Base-by-base conservation (phyloP, 2,113 vertebrate genomes). In the Tragelaphus buxtoni region DNA sequence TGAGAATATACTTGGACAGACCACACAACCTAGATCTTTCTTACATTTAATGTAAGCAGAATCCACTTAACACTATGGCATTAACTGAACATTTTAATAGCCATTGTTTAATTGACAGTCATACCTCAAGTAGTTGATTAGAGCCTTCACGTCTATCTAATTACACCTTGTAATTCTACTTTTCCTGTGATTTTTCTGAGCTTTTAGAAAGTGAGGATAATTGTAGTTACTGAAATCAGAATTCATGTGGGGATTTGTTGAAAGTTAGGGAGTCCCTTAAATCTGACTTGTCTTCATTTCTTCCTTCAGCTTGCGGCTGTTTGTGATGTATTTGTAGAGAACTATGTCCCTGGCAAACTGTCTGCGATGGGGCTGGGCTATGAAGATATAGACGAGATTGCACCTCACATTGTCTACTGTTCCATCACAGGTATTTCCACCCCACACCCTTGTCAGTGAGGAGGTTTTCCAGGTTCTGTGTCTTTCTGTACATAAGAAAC, bases 241-340 rank as follows among this genome's bases (percentile, higher is more conserved):
- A 85, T 88, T 92, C 96, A 32, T 30, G 5, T 94, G 35, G 72
- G 14, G 61, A 91, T 91, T 89, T 90, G 61, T 88, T 77, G 55
- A 81, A 82, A 63, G 84, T 93, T 83, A 93, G 30, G 11, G 88
- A 97, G 47, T 76, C 82, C 17, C 83, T 94, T 95, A 95, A 88
- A 56, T 95, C 56, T 98, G 90, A 93, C 18, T 97, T 0, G 3
- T 98, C 22, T 83, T 96, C 93, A 93, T 72, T 22, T 98, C 97
- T 98, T 97, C 94, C 96, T 61, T 98, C 97, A 99, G 99, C 99
- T 99, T 84, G 99, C 99, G 98, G 98, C 97, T 93, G 98, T 98
- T 84, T 99, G 99, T 96, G 99, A 99, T 98, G 99, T 99, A 87
- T 98, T 99, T 96, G 98, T 99, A 94, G 99, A 99, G 97, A 99